Evolutionary conservation across 2,113 vertebrate species (phyloP), one percentile per base, ranked within the genome.

Genomic region (Thamnaconus septentrionalis): DNA sequence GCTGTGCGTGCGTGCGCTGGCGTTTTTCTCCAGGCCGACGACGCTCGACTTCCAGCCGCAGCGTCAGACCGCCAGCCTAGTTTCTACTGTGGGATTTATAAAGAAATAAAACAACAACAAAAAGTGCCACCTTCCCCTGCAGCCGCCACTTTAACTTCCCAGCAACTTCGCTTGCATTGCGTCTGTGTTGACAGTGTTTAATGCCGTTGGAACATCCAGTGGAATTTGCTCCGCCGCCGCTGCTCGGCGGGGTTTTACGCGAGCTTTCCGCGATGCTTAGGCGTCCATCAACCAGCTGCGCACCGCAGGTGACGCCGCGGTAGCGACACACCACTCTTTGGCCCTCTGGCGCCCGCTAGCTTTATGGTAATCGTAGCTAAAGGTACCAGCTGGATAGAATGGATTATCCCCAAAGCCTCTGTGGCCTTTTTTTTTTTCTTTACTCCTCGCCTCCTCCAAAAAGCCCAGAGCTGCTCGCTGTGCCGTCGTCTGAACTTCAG

Each of bases 151-250:
- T 31, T 65, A 86, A 83, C 80, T 85, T 85, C 66, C 66, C 79
- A 70, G 72, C 70, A 84, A 79, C 62, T 76, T 70, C 66, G 75
- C 18, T 31, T 31, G 65, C 81, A 80, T 80, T 64, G 69, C 76
- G 87, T 87, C 83, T 83, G 78, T 90, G 85, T 87, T 90, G 89
- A 90, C 87, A 84, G 81, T 88, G 86, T 88, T 74, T 90, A 87
- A 87, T 72, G 71, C 84, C 70, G 44, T 1, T 44, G 79, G 88
- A 86, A 89, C 89, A 90, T 89, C 79, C 60, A 72, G 18, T 58
- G 48, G 59, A 73, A 79, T 81, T 85, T 66, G 76, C 85, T 59
- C 74, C 76, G 49, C 75, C 10, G 52, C 76, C 69, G 85, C 83
- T 66, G 75, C 81, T 74, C 82, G 75, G 69, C 66, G 58, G 68